Base-by-base conservation (phyloP, 2,888 invertebrate species). In the Iselma pallidipennis region DNA sequence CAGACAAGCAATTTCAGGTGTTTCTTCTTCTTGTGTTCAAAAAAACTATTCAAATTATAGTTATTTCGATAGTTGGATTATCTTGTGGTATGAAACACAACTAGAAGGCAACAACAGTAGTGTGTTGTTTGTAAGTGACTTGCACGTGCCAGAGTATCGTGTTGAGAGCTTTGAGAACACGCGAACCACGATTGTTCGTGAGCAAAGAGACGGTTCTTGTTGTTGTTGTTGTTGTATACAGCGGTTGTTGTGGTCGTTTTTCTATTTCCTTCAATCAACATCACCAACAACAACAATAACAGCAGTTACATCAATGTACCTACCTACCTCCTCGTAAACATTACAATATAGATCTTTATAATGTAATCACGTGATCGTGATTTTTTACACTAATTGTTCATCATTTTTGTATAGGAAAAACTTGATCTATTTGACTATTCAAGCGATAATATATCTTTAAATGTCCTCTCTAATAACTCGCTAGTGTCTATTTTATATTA, bases 131-230 rank as follows among this genome's bases (percentile, higher is more conserved):
- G 66, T 61, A 66, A 68, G 66, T 57, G 67, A 70, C 61, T 70
- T 74, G 72, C 76, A 75, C 76, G 76, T 76, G 76, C 76, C 75
- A 65, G 52, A 45, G 65, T 65, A 68, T 65, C 69, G 64, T 63
- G 69, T 59, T 59, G 65, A 68, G 73, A 69, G 63, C 61, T 70
- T 70, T 67, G 61, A 67, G 68, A 73, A 73, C 76, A 74, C 73
- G 76, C 74, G 72, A 75, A 73, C 74, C 76, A 76, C 74, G 75
- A 74, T 71, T 68, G 71, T 72, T 75, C 75, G 75, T 76, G 76
- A 76, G 67, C 66, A 67, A 69, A 69, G 59, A 66, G 66, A 65
- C 63, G n/a, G n/a, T n/a, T n/a, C n/a, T n/a, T n/a, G n/a, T n/a
- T 62, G 59, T 61, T 61, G 70, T 67, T 62, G 59, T 61, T 61